Conservation (phyloP, 2,797 vertebrate genomes). For the Pempheris klunzingeri region DNA sequence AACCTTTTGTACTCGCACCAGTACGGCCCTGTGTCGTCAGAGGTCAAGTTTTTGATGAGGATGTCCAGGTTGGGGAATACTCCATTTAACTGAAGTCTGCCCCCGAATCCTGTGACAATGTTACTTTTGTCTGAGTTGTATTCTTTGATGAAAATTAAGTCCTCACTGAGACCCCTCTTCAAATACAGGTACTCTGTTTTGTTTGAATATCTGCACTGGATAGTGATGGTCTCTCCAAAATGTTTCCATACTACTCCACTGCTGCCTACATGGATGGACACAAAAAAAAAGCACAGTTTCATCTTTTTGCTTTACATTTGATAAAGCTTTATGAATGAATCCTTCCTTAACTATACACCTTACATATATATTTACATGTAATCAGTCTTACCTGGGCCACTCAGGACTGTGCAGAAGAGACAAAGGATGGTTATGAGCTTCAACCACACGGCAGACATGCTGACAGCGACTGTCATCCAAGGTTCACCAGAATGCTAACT, state of each 20-base stretch:
- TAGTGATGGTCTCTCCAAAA: slow-evolving; percentile 32
- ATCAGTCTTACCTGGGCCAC: slow-evolving; percentile 48
- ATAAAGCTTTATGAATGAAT: not conserved
- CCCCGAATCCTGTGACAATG: rapidly evolving
- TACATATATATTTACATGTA: not conserved
- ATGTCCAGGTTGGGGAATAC: not conserved
- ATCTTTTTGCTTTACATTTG: not conserved
- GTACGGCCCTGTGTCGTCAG: slow-evolving; percentile 66
- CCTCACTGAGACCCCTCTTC: not conserved
- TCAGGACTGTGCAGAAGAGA: slow-evolving; percentile 23
- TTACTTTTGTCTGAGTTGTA: rapidly evolving
- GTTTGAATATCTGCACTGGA: slow-evolving; percentile 30
- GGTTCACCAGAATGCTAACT: not conserved
- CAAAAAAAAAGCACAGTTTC: not conserved
- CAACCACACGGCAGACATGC: slow-evolving; percentile 53
- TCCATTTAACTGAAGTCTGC: slow-evolving; percentile 16
- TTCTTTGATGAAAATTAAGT: rapidly evolving
- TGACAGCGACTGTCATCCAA: not conserved
- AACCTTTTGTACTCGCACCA: slow-evolving; percentile 41
- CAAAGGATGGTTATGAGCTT: slow-evolving; percentile 29
- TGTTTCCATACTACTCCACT: slow-evolving; percentile 20
- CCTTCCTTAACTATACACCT: not conserved
- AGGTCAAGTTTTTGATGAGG: slow-evolving; percentile 66
- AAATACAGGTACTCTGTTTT: rapidly evolving
- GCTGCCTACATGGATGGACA: slow-evolving; percentile 16